Percentiles rank a stretch among this genome's conserved stretches.
Conservation (phyloP, 2,113 vertebrate genomes). For the Lathamus discolor region DNA sequence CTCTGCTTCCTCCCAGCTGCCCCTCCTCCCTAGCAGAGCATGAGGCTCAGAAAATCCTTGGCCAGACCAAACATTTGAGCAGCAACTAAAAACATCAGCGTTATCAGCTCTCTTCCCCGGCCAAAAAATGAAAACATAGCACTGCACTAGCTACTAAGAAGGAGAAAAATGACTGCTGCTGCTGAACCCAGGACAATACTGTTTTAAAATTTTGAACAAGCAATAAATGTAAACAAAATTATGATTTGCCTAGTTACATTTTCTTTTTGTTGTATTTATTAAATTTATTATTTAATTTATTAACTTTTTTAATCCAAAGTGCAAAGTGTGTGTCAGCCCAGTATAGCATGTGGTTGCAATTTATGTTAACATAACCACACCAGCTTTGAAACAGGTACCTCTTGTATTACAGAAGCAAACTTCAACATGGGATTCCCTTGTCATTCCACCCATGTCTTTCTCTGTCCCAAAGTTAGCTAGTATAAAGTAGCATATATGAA, state of each 20-base stretch:
- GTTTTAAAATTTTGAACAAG: neutral
- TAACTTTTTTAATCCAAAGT: neutral
- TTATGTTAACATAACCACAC: neutral
- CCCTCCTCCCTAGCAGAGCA: no score
- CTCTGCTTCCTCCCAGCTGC: no score
- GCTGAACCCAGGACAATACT: no score
- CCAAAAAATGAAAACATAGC: no score
- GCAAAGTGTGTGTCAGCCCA: neutral
- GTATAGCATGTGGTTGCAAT: neutral
- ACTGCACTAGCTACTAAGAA: no score
- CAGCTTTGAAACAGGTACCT: neutral
- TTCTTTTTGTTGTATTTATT: neutral
- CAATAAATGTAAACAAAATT: neutral
- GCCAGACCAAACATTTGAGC: no score
- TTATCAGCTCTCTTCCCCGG: no score
- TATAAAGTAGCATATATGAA: neutral
- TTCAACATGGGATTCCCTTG: neutral
- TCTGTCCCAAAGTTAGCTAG: neutral
- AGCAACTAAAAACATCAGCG: no score
- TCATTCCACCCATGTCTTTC: neutral
- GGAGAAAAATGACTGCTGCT: no score
- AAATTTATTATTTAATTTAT: neutral
- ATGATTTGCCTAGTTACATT: neutral
- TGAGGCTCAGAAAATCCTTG: no score
- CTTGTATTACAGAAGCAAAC: neutral